phyloP scores from a whole-genome alignment of 2,113 vertebrate species.

The Channa argus region DNA sequence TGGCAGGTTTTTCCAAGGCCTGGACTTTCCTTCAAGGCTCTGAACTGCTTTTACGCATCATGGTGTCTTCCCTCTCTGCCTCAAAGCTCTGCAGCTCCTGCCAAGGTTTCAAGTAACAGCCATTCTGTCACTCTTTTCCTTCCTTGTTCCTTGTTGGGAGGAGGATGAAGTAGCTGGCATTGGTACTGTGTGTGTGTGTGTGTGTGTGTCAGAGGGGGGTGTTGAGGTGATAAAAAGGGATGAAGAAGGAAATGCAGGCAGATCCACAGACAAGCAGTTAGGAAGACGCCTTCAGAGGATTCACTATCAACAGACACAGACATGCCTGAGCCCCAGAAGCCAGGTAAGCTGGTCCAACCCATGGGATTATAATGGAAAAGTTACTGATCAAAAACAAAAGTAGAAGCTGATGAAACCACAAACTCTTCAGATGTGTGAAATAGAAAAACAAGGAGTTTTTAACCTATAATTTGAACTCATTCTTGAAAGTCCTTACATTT shows the following conservation, averaged over 20 bases:
- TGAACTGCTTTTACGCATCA: constrained; percentile 52
- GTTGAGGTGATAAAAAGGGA: constrained; percentile 80
- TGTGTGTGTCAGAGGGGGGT: not conserved
- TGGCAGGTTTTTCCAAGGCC: constrained; percentile 55
- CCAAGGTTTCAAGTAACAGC: constrained; percentile 81
- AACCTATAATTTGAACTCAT: not conserved
- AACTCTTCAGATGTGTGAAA: not conserved
- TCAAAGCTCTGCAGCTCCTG: constrained; percentile 59
- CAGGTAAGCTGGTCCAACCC: constrained; percentile 76
- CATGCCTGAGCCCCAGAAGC: constrained; percentile 82
- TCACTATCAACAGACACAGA: constrained; percentile 62
- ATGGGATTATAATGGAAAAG: constrained; percentile 3
- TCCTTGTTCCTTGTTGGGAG: constrained; percentile 49
- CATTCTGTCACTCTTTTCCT: constrained; percentile 65
- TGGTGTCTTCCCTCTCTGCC: constrained; percentile 57
- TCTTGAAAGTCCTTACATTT: not conserved
- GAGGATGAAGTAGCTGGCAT: constrained; percentile 46
- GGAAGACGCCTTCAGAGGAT: constrained; percentile 65
- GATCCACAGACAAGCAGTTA: constrained; percentile 65
- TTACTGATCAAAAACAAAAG: not conserved
- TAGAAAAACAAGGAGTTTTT: not conserved
- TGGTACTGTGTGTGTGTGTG: constrained; percentile 3
- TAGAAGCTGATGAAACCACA: not conserved
- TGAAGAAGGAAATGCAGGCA: constrained; percentile 64
- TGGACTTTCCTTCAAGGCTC: constrained; percentile 44